These are phyloP conservation scores for Zaprionus gabonicus DNA, from an alignment of 1,140 invertebrate genomes.

Conservation along the genomic window DNA sequence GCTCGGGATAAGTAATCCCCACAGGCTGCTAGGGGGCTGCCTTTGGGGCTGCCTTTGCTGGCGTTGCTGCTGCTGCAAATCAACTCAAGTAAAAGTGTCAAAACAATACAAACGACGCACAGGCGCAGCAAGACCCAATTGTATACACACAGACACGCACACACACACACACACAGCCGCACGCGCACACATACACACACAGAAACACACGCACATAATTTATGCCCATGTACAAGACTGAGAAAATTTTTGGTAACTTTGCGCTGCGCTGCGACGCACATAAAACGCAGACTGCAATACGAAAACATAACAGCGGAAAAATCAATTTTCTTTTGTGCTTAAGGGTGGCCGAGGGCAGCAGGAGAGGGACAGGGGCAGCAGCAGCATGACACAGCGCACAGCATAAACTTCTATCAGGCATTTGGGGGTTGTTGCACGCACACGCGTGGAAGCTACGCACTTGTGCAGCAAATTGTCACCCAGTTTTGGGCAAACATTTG, in stretches of 20 bases:
- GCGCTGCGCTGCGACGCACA: conserved; percentile 53
- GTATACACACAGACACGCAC: background rate
- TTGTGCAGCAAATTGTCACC: conserved; percentile 80
- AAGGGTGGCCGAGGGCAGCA: conserved; percentile 36
- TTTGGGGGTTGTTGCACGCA: conserved; percentile 76
- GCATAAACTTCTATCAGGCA: conserved; percentile 40
- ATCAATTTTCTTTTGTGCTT: conserved; percentile 79
- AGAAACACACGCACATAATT: conserved; percentile 62
- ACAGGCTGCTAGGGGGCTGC: conserved; percentile 7
- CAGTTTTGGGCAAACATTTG: conserved; percentile 62
- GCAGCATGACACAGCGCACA: conserved; percentile 20
- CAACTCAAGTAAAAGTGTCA: conserved; percentile 77
- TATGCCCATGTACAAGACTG: conserved; percentile 66
- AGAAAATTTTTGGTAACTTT: conserved; percentile 19
- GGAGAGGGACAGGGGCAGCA: background rate
- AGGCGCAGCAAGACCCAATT: conserved; percentile 48
- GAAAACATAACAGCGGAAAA: conserved; percentile 71
- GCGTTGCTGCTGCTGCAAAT: conserved; percentile 55
- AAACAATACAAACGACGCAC: conserved; percentile 72
- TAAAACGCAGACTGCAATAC: conserved; percentile 78
- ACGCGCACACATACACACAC: background rate
- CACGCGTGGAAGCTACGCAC: conserved; percentile 57
- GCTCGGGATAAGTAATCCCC: conserved; percentile 30
- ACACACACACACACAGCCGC: background rate
- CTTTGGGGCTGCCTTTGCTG: too few relatives aligned